Base-by-base conservation (phyloP, 1,140 invertebrate species). In the Euwallacea similis region DNA sequence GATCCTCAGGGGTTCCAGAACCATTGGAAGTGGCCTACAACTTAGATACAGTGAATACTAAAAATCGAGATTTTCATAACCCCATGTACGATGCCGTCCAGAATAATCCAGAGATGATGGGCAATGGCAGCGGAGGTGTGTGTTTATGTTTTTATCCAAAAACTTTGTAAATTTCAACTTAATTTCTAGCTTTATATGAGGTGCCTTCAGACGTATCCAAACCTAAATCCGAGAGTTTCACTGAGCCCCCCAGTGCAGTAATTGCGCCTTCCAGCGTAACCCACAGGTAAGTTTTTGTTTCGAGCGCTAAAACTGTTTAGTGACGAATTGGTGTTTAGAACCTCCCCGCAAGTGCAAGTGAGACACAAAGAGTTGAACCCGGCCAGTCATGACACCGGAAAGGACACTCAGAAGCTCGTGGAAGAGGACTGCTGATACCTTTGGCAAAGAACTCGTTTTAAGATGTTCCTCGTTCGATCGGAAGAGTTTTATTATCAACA, bases 71-170 rank as follows among this genome's bases (percentile, higher is more conserved):
- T 82, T 97, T 98, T 83, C 92, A 91, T 78, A 98, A 97, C 84
- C 96, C 96, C 8, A 96, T 98, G 94, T 98, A 97, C 81, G 95
- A 98, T 78, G 94, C 88, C 0, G 88, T 93, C 8, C 87, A 87
- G 69, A 83, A 84, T 71, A 83, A 81, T 78, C 70, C 82, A 7
- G 86, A 87, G 73, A 79, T 84, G 10, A 85, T 88, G 71, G 86
- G 86, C 60, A 87, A 88, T 67, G 85, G 87, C 61, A 82, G 81
- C 65, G 80, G 86, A 79, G 84, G 88, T 13, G 7, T 7, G 9
- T 10, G 16, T 43, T 62, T 46, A 7, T 15, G 1, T n/a, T 21
- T 7, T 4, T 44, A 62, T 46, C 4, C 21, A 33, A 33, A 33
- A 33, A 33, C 4, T 6, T 50, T 50, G 21, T 15, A 58, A 13